Conservation (phyloP, 2,888 invertebrate species). For the Drosophila quinaria region DNA sequence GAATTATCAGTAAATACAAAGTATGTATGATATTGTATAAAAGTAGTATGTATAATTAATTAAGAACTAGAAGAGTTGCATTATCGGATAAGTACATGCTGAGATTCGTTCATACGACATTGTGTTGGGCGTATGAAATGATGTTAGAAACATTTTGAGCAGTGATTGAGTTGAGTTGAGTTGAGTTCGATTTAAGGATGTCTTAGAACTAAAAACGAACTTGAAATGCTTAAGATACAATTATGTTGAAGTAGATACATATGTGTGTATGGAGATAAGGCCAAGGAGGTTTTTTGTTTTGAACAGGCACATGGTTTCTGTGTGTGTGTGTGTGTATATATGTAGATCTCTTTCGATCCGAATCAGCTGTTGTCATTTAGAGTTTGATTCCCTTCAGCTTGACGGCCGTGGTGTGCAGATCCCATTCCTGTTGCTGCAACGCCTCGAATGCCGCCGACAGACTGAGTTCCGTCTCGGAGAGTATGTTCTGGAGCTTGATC, state of each 20-base stretch:
- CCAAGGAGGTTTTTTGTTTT: constrained; percentile 33
- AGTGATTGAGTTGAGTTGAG: constrained; percentile 61
- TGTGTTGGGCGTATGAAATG: constrained; percentile 45
- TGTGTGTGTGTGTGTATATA: constrained; percentile 23
- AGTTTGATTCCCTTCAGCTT: constrained; percentile 78
- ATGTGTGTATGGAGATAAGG: constrained; percentile 20
- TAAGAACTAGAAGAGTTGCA: constrained; percentile 57
- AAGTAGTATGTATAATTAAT: constrained; percentile 13
- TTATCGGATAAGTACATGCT: constrained; percentile 74
- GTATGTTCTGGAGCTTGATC: constrained; percentile 85
- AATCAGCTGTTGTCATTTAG: constrained; percentile 24
- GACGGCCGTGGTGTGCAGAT: constrained; percentile 84
- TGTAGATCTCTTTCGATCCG: neutral
- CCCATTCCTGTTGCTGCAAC: constrained; percentile 85
- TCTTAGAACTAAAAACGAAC: constrained; percentile 29
- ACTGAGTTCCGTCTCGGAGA: constrained; percentile 74
- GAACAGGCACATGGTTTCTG: constrained; percentile 48
- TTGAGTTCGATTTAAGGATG: constrained; percentile 32
- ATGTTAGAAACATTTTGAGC: constrained; percentile 65
- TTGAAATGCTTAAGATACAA: constrained; percentile 48
- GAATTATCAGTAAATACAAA: constrained; percentile 10
- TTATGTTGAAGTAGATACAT: constrained; percentile 20
- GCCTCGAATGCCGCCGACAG: constrained; percentile 83
- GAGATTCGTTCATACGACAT: constrained; percentile 67
- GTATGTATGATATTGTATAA: neutral